Evolutionary conservation across 2,113 vertebrate genomes (phyloP).

Genomic region (Stigmatopora nigra): DNA sequence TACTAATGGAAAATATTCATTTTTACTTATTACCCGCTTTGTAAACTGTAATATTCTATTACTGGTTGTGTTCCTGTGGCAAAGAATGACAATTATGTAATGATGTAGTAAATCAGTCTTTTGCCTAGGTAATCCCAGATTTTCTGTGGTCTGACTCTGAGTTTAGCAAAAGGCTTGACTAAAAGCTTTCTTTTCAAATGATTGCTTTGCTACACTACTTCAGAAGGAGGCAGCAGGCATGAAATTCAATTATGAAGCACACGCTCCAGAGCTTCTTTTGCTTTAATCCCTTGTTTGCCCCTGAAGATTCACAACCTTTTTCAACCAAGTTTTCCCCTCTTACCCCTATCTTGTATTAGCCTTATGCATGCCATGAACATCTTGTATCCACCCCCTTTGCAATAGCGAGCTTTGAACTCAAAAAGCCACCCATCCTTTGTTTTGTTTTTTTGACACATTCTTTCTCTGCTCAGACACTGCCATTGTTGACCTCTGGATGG

Average conservation of each 20-base stretch:
- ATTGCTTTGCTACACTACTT: slow-evolving; percentile 90
- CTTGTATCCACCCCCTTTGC: slow-evolving; percentile 3
- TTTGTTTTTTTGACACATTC: background rate
- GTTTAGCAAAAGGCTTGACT: slow-evolving; percentile 69
- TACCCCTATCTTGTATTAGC: slow-evolving; percentile 4
- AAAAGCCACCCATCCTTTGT: background rate
- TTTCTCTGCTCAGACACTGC: background rate
- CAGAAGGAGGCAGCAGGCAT: slow-evolving; percentile 85
- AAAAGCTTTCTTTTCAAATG: slow-evolving; percentile 81
- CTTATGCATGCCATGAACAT: slow-evolving; percentile 1
- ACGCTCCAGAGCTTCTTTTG: slow-evolving; percentile 71
- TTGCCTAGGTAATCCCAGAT: slow-evolving; percentile 64
- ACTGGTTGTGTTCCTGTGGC: slow-evolving; percentile 31
- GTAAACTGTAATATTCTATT: background rate
- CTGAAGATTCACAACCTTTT: slow-evolving; percentile 51
- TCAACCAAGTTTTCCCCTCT: slow-evolving; percentile 17
- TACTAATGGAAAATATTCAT: background rate
- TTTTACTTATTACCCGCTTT: background rate
- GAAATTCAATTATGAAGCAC: slow-evolving; percentile 89
- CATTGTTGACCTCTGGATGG: slow-evolving; percentile 4
- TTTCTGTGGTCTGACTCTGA: slow-evolving; percentile 61
- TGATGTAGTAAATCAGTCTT: slow-evolving; percentile 45
- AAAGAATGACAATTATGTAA: slow-evolving; percentile 50
- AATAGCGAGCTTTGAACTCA: slow-evolving; percentile 11
- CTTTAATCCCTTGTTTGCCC: slow-evolving; percentile 77